These are phyloP conservation scores for Cheumatopsyche charites DNA, from an alignment of 1,140 invertebrate genomes.

Conservation along the genomic window DNA sequence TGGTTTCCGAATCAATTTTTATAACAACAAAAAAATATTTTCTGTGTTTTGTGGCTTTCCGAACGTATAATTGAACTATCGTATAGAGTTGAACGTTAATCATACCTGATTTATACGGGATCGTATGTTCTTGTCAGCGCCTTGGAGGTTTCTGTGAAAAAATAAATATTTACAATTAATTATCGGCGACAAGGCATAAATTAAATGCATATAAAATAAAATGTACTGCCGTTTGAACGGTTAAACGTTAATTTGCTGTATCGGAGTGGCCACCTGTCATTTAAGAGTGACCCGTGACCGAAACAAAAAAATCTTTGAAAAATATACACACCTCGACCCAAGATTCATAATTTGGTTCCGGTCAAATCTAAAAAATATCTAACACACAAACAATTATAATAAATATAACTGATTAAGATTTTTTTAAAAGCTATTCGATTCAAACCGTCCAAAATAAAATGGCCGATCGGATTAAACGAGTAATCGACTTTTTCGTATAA, in stretches of 20 bases:
- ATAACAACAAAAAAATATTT: no score
- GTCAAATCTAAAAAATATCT: conserved; percentile 1
- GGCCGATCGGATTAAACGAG: neutral
- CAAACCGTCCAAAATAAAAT: neutral
- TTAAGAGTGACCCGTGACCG: conserved; percentile 16
- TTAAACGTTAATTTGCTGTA: neutral
- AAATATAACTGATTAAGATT: no score
- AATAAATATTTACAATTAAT: conserved; percentile 9
- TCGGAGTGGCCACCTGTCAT: conserved; percentile 9
- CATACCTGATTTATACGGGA: conserved; percentile 15
- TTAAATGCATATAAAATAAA: neutral
- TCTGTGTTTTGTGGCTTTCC: no score
- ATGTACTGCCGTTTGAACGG: conserved; percentile 11
- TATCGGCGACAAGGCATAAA: neutral
- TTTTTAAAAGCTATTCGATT: neutral
- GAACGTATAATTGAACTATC: no score
- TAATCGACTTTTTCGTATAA: conserved; percentile 27
- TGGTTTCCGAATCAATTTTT: no score
- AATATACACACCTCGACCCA: conserved; percentile 1
- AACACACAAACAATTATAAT: no score
- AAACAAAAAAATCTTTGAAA: neutral
- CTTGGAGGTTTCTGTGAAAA: conserved; percentile 3
- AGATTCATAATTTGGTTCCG: neutral
- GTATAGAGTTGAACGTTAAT: no score
- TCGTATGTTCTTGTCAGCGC: conserved; percentile 11